Conservation (phyloP, 2,797 vertebrate genomes). For the Prunella strophiata region DNA sequence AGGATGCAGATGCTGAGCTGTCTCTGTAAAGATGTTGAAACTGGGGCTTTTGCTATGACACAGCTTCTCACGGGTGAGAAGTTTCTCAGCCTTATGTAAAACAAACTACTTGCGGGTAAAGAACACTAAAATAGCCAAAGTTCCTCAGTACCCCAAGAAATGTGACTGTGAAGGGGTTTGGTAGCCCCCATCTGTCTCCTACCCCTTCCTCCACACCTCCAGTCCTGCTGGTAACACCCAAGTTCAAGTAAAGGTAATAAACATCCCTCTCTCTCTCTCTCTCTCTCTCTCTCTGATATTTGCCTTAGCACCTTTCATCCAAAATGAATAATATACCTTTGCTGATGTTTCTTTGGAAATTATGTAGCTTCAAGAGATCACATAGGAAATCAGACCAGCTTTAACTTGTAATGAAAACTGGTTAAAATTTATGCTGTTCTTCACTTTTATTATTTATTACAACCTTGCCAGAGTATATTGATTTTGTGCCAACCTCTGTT, state of each 20-base stretch:
- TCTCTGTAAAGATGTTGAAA: neutral
- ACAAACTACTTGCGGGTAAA: neutral
- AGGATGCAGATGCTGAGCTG: neutral
- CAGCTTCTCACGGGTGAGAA: neutral
- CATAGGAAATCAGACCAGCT: slow-evolving; percentile 51
- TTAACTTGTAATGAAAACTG: slow-evolving; percentile 62
- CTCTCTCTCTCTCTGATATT: neutral
- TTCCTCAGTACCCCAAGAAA: accelerated
- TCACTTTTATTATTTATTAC: slow-evolving; percentile 75
- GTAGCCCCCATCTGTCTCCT: neutral
- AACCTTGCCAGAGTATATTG: slow-evolving; percentile 62
- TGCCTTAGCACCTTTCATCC: neutral
- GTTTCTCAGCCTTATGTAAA: neutral
- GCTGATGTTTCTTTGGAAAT: slow-evolving; percentile 42
- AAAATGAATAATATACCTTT: slow-evolving; percentile 37
- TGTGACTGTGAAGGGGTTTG: neutral
- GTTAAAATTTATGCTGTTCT: slow-evolving; percentile 62
- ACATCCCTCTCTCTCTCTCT: neutral
- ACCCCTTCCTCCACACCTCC: neutral
- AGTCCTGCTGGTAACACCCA: neutral
- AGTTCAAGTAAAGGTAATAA: neutral
- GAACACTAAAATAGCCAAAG: neutral
- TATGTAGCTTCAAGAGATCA: slow-evolving; percentile 37
- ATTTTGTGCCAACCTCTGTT: slow-evolving; percentile 73
- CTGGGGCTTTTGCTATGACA: neutral